These are phyloP conservation scores for Gobiocypris rarus DNA, from an alignment of 2,113 vertebrate genomes.

Conservation along the genomic window DNA sequence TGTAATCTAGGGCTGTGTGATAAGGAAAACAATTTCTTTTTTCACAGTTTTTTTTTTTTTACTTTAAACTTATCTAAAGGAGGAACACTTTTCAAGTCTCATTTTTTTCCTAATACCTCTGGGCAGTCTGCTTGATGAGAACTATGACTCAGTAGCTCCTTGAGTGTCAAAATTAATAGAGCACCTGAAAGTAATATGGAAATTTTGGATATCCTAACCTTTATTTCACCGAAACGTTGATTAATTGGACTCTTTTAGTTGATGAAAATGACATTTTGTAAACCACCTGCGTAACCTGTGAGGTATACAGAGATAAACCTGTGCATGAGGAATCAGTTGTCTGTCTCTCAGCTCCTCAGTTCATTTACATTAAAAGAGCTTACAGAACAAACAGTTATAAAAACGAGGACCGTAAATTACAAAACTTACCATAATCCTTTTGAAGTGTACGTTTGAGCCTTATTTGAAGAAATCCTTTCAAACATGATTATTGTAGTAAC, in stretches of 20 bases:
- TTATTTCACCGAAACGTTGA: neutral
- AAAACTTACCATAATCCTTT: constrained; percentile 30
- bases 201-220: constrained; percentile 7
- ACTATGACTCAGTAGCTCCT: constrained; percentile 1
- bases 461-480: neutral
- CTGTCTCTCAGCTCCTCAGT: neutral
- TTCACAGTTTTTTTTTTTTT: neutral
- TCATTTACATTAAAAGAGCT: constrained; percentile 34
- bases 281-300: neutral
- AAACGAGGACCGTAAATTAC: neutral
- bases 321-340: neutral
- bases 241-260: neutral
- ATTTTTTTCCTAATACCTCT: constrained; percentile 8
- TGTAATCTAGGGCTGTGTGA: constrained; percentile 9
- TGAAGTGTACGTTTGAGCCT: neutral
- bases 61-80: neutral
- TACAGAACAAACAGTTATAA: constrained; percentile 7
- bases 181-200: constrained; percentile 11
- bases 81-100: neutral
- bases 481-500: neutral
- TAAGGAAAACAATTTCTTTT: neutral
- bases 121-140: neutral
- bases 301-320: constrained; percentile 13
- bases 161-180: constrained; percentile 3
- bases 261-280: constrained; percentile 40